Conservation (phyloP, 2,888 invertebrate species). For the Drosophila silvestris region DNA sequence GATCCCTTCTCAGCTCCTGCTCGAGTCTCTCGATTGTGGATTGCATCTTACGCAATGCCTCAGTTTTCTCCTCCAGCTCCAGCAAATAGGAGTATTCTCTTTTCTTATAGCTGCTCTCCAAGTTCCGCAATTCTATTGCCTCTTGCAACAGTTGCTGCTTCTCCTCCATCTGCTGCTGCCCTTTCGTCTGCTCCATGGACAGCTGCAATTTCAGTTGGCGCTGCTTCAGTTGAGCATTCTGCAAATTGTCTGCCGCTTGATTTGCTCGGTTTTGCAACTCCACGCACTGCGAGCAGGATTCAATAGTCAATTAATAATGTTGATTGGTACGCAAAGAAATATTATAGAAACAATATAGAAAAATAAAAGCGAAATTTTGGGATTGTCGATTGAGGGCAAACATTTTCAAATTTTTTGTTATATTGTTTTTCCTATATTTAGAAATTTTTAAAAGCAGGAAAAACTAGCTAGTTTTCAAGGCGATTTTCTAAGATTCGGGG, state of each 20-base stretch:
- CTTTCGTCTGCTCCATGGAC: conserved; percentile 58
- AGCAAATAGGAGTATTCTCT: conserved; percentile 43
- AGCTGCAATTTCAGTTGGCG: conserved; percentile 62
- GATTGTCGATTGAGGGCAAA: no score
- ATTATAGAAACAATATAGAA: not conserved
- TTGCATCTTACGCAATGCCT: conserved; percentile 25
- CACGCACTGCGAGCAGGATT: conserved; percentile 34
- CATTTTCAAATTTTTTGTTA: no score
- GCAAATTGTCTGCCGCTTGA: conserved; percentile 68
- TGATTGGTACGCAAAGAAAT: not conserved
- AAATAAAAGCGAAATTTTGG: no score
- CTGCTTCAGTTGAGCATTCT: conserved; percentile 65
- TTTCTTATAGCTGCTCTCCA: conserved; percentile 34
- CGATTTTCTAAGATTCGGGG: not conserved
- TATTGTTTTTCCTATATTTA: no score
- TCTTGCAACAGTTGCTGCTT: conserved; percentile 66
- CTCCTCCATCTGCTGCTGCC: conserved; percentile 30
- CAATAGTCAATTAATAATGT: not conserved
- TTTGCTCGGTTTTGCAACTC: conserved; percentile 51
- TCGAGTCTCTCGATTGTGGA: conserved; percentile 28
- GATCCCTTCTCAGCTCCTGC: not conserved
- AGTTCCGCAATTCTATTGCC: conserved; percentile 46
- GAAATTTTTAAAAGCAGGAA: not conserved
- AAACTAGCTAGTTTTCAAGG: not conserved
- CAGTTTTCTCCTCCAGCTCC: conserved; percentile 51